Percentiles rank a stretch among this genome's conserved stretches.
phyloP scores from a whole-genome alignment of 2,888 invertebrate species.

The Clunio marinus region DNA sequence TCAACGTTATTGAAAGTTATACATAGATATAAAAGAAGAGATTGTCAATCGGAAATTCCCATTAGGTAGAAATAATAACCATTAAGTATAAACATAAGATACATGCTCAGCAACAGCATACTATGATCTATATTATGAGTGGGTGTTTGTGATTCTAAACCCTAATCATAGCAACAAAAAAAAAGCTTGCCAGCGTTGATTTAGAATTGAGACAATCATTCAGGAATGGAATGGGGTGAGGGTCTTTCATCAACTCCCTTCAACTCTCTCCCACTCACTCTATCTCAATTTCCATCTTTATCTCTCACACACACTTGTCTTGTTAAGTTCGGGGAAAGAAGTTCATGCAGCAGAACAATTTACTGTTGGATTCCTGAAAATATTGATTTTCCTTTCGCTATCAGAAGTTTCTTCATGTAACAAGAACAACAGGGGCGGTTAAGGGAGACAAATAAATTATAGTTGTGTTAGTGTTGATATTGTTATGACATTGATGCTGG shows the following conservation, averaged over 20 bases:
- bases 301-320: not conserved
- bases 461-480: not conserved
- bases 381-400: conserved; percentile 14
- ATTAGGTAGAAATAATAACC: too few species aligned
- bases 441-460: not conserved
- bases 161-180: conserved; percentile 1
- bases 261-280: not conserved
- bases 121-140: too few species aligned
- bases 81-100: too few species aligned
- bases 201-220: not conserved
- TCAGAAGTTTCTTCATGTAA: not conserved
- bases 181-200: not conserved
- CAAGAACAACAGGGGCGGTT: not conserved
- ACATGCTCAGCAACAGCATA: too few species aligned
- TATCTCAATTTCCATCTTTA: not conserved
- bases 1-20: too few species aligned
- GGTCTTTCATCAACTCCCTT: conserved; percentile 4
- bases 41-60: too few species aligned
- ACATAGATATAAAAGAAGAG: too few species aligned
- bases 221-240: conserved; percentile 4
- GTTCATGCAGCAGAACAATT: conserved; percentile 10
- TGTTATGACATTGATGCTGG: too few species aligned
- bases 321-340: too few species aligned
- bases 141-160: not conserved
- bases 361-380: conserved; percentile 31